Base-by-base conservation (phyloP, 2,888 invertebrate species). In the Volucella zonaria region DNA sequence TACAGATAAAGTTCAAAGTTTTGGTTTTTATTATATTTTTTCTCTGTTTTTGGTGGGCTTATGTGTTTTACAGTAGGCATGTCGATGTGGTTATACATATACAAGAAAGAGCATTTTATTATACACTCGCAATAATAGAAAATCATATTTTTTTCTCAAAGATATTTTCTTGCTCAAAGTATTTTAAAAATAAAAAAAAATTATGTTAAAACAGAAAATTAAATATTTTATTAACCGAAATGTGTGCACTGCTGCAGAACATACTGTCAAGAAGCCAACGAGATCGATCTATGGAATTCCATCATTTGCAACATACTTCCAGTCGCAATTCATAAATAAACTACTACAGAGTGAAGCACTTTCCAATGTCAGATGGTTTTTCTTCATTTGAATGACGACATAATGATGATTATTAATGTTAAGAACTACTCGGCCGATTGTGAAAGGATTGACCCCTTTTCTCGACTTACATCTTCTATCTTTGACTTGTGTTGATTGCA, bases 111-210 rank as follows among this genome's bases (percentile, higher is more conserved):
- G 31, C 6, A 31, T 31, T 42, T 31, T 61, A 61, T 54, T 76
- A 76, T 76, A 76, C 76, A 79, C 68, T 47, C 56, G 49, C 38
- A 59, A 47, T 58, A 68, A 62, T 31, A 42, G 9, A 61, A 70
- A 75, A 56, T 70, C 54, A 71, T 59, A 66, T 75, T 79, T 74
- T 68, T 68, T 71, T 85, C 81, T 81, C 62, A 9, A 73, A 80
- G 40, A 31, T 62, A 67, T 81, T 76, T 73, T 76, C 68, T 68
- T 77, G 85, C 81, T 85, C 85, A 85, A 81, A 73, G 12, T 45
- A 23, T 45, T 40, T 49, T 58, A 54, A 42, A 45, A 47, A 56
- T 31, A 14, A 47, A 59, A 6, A 68, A 58, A 59, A 66, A 51
- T 47, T 18, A 54, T 15, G 58, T 58, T 42, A 23, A 40, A 56